phyloP scores from a whole-genome alignment of 1,140 invertebrate genomes.

The Rhagoletis pomonella region DNA sequence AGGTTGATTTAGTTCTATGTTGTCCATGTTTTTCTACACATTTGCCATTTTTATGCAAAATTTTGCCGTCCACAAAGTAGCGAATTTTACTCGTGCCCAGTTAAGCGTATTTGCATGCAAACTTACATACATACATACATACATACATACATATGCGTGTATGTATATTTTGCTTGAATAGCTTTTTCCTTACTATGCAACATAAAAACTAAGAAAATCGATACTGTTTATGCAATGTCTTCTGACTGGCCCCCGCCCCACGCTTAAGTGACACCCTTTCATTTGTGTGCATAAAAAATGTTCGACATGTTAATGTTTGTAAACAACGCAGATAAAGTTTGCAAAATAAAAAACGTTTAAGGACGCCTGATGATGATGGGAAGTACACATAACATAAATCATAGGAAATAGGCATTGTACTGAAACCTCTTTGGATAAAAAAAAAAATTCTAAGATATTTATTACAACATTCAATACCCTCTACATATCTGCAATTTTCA shows the following conservation, averaged over 20 bases:
- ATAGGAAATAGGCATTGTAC: too few relatives aligned
- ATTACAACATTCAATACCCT: too few relatives aligned
- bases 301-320: too few relatives aligned
- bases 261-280: background rate
- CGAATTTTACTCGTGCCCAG: background rate
- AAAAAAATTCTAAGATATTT: too few relatives aligned
- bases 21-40: background rate
- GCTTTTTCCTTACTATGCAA: too few relatives aligned
- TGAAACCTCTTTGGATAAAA: too few relatives aligned
- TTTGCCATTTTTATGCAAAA: background rate
- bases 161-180: background rate
- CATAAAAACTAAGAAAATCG: background rate
- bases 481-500: too few relatives aligned
- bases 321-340: too few relatives aligned
- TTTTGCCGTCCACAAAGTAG: background rate
- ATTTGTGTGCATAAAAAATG: too few relatives aligned
- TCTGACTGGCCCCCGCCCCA: background rate
- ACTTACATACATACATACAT: background rate
- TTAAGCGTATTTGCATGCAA: background rate
- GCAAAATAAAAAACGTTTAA: too few relatives aligned
- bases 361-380: too few relatives aligned
- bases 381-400: too few relatives aligned
- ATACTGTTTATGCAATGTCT: background rate
- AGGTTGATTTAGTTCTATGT: constrained; percentile 3
- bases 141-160: background rate